Evolutionary conservation across 2,888 invertebrate species (phyloP).

Genomic region (Chalcis sispes): DNA sequence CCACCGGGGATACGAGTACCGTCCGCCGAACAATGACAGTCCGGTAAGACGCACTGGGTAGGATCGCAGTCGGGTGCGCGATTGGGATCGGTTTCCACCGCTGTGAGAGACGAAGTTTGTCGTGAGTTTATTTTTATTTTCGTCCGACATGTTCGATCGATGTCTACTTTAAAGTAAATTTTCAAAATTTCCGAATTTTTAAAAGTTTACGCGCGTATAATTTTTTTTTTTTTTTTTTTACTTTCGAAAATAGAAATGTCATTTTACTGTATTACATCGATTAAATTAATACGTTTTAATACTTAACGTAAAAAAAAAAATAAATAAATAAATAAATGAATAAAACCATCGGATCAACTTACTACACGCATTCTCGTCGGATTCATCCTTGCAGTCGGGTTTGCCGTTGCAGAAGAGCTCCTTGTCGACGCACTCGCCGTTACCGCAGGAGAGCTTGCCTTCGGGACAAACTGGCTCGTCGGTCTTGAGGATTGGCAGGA

Average conservation of each 20-base stretch:
- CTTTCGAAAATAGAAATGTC: too few relatives aligned
- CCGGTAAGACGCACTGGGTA: slow-evolving; percentile 91
- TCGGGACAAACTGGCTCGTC: slow-evolving; percentile 95
- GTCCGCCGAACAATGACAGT: slow-evolving; percentile 95
- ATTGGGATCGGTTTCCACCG: slow-evolving; percentile 93
- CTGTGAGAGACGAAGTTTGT: slow-evolving; percentile 77
- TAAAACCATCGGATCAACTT: slow-evolving; percentile 79
- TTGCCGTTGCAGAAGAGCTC: slow-evolving; percentile 95
- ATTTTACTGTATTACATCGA: too few relatives aligned
- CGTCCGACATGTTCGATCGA: too few relatives aligned
- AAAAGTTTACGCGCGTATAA: background rate
- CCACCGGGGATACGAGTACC: slow-evolving; percentile 92
- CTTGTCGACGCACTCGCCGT: slow-evolving; percentile 94
- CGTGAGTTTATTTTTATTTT: too few relatives aligned
- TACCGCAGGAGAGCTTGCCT: slow-evolving; percentile 93
- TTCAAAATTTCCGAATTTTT: background rate
- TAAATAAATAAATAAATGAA: slow-evolving; percentile 5
- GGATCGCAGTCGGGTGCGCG: slow-evolving; percentile 94
- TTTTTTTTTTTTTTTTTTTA: slow-evolving; percentile 8
- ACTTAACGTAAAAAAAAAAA: too few relatives aligned
- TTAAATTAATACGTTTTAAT: too few relatives aligned
- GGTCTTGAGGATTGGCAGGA: slow-evolving; percentile 92
- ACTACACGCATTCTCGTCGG: slow-evolving; percentile 97
- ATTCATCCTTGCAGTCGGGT: slow-evolving; percentile 94
- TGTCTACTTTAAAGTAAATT: too few relatives aligned